Base-by-base conservation (phyloP, 2,797 vertebrate species). In the Cuculus canorus region DNA sequence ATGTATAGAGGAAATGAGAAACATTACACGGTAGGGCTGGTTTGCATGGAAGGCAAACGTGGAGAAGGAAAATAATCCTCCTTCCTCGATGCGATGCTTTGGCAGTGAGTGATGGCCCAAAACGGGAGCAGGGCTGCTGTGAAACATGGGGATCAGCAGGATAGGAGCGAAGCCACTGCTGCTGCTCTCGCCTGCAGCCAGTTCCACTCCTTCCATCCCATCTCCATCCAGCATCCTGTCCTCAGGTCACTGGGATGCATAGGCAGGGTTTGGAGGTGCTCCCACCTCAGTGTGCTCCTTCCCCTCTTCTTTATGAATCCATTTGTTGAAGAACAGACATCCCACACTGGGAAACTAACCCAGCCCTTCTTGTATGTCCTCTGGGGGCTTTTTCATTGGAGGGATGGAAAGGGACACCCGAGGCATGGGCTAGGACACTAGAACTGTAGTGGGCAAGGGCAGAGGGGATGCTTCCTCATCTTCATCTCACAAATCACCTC, bases 81-180 rank as follows among this genome's bases (percentile, higher is more conserved):
- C 39, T 61, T 19, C 68, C 43, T 6, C 1, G 0, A 50, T 30
- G 27, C 0, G 8, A 60, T 10, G 59, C 57, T 45, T 61, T 1
- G 2, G 60, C 41, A 56, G 33, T 1, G 2, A 82, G 71, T 0
- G 2, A 35, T 4, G 13, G 52, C 33, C 41, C 30, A 5, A 30
- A 76, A 47, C 0, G 1, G 50, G 56, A 73, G 52, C 14, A 9
- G 60, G 23, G 43, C 48, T 76, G 73, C 73, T 35, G 73, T 1
- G 10, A 22, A 24, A 35, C 0, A 1, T 2, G 9, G 60, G 39
- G 37, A 9, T 48, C 48, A 7, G 32, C 0, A 1, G 53, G 73
- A 47, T 10, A 37, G 33, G 47, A 82, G 61, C 1, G 2, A 17
- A 27, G 59, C 57, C 32, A 3, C 0, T 10, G 48, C 37, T 30